These are phyloP conservation scores for Amblyornis subalaris DNA, from an alignment of 2,113 vertebrate genomes.

Conservation along the genomic window DNA sequence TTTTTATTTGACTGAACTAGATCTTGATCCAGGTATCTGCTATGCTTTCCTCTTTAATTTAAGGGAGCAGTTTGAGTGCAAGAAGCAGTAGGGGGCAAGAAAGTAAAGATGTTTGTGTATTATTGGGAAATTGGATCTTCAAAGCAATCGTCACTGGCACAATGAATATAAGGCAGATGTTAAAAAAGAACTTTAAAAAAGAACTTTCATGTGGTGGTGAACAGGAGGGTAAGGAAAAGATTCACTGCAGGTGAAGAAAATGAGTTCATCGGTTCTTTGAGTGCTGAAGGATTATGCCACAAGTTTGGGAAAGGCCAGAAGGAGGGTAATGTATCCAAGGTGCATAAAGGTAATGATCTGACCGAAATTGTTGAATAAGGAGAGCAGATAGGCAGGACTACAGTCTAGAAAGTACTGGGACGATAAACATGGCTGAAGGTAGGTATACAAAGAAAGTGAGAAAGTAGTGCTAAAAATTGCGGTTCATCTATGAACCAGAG, in stretches of 20 bases:
- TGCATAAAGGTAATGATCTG: not conserved
- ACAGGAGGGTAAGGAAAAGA: not conserved
- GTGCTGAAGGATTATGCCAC: not conserved
- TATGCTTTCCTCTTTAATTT: not conserved
- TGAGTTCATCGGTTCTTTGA: not conserved
- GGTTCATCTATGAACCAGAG: not conserved
- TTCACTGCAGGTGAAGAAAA: not conserved
- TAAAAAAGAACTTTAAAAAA: not conserved
- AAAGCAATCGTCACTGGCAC: not conserved
- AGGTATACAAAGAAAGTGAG: not conserved
- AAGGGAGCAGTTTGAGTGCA: not conserved
- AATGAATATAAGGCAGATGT: not conserved
- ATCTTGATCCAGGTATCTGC: not conserved
- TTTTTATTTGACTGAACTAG: not conserved
- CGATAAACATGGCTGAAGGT: not conserved
- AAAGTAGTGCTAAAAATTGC: not conserved
- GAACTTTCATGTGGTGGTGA: not conserved
- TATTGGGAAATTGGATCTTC: not conserved
- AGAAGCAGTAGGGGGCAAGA: not conserved
- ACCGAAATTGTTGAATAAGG: not conserved
- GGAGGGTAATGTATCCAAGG: not conserved
- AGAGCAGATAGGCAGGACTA: not conserved
- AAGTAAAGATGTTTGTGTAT: not conserved
- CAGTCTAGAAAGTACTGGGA: not conserved
- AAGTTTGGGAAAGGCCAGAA: not conserved